Percentiles rank a stretch among this genome's conserved stretches.
Evolutionary conservation across 2,113 vertebrate genomes (phyloP).

Genomic region (Cyprinodon variegatus): DNA sequence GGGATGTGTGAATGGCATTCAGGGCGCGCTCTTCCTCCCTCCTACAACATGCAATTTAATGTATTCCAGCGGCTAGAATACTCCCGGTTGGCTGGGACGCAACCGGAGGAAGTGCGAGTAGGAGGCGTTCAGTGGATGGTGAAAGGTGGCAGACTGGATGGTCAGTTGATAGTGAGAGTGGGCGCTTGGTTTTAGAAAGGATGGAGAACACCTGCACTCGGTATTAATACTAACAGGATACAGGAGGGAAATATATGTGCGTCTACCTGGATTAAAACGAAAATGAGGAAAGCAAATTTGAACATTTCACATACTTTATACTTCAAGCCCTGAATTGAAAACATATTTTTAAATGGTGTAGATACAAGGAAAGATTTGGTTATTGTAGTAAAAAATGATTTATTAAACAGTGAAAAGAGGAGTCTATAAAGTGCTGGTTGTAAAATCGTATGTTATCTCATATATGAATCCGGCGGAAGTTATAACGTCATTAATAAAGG

Average conservation of each 20-base stretch:
- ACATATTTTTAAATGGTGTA: not conserved
- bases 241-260: not conserved
- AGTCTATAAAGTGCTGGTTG: not conserved
- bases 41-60: conserved; percentile 63
- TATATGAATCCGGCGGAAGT: not conserved
- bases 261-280: not conserved
- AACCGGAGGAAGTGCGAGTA: conserved; percentile 61
- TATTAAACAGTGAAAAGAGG: not conserved
- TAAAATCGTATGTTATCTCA: conserved; percentile 7
- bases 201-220: conserved; percentile 28
- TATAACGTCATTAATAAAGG: conserved; percentile 15
- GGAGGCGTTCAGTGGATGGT: conserved; percentile 35
- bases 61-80: conserved; percentile 73
- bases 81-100: conserved; percentile 74
- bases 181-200: conserved; percentile 26
- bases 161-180: conserved; percentile 35
- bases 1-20: conserved; percentile 61
- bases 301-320: not conserved
- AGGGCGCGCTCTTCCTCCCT: conserved; percentile 44
- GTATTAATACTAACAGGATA: not conserved
- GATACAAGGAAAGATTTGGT: not conserved
- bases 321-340: not conserved
- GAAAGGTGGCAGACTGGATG: conserved; percentile 9
- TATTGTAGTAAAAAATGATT: not conserved
- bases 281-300: not conserved